Evolutionary conservation across 2,888 invertebrate species (phyloP).

Genomic region (Amphimallon solstitiale): DNA sequence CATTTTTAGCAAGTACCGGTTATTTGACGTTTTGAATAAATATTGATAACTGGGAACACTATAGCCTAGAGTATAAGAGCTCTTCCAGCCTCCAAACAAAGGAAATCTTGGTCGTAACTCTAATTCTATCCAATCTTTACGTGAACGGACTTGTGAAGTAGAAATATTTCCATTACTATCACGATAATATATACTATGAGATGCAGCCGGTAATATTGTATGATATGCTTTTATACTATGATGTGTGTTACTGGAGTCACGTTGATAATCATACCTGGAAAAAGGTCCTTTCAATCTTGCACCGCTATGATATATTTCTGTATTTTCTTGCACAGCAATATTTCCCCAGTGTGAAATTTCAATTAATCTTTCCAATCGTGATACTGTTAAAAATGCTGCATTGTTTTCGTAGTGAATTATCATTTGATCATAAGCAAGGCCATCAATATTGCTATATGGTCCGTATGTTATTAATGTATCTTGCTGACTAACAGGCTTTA

Average conservation of each 20-base stretch:
- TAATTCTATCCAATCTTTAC: slow-evolving; percentile 93
- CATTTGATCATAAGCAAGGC: slow-evolving; percentile 71
- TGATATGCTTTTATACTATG: slow-evolving; percentile 93
- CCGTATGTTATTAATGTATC: slow-evolving; percentile 90
- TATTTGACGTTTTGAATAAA: slow-evolving; percentile 80
- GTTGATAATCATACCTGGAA: slow-evolving; percentile 97
- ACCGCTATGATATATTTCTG: slow-evolving; percentile 92
- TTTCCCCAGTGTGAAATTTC: slow-evolving; percentile 99
- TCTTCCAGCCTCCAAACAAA: slow-evolving; percentile 98
- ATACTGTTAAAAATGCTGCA: slow-evolving; percentile 94
- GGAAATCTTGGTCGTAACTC: slow-evolving; percentile 98
- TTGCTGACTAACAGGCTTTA: slow-evolving; percentile 81
- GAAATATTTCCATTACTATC: slow-evolving; percentile 99
- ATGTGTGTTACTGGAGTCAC: slow-evolving; percentile 87
- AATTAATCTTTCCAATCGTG: slow-evolving; percentile 83
- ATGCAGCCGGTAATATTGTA: slow-evolving; percentile 85
- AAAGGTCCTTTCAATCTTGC: slow-evolving; percentile 94
- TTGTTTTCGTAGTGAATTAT: slow-evolving; percentile 95
- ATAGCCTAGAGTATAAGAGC: slow-evolving; percentile 91
- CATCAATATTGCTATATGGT: slow-evolving; percentile 80
- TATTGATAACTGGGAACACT: slow-evolving; percentile 98
- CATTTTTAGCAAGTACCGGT: slow-evolving; percentile 84
- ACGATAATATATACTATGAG: slow-evolving; percentile 95
- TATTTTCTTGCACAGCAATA: slow-evolving; percentile 94
- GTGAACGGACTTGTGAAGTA: slow-evolving; percentile 89